Conservation (phyloP, 2,797 vertebrate genomes). For the Sarcophilus harrisii region DNA sequence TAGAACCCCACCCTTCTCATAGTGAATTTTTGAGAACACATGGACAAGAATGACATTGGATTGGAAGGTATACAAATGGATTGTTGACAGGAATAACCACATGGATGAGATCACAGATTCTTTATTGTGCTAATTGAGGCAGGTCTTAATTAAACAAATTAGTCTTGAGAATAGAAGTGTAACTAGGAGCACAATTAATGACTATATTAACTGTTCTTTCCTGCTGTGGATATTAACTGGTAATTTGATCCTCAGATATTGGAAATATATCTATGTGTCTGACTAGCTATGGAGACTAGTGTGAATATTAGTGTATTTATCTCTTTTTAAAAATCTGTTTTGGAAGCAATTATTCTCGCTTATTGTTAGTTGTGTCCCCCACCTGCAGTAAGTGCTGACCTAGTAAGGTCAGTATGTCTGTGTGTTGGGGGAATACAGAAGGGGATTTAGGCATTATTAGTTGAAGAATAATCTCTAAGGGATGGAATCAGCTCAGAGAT, state of each 20-base stretch:
- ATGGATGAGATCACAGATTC: background rate
- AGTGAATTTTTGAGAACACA: background rate
- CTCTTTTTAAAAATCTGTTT: background rate
- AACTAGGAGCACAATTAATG: background rate
- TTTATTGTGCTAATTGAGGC: background rate
- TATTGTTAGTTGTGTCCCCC: background rate
- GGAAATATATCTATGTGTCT: accelerated
- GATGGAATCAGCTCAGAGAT: background rate
- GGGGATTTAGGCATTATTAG: background rate
- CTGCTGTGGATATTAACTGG: background rate
- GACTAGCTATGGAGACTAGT: background rate
- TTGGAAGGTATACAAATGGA: background rate
- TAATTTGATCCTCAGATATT: background rate
- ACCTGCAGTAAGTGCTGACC: background rate
- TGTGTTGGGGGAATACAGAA: background rate
- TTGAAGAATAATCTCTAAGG: background rate
- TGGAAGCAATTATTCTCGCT: background rate
- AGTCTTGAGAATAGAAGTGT: background rate
- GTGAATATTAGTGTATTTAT: too few species aligned
- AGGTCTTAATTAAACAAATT: background rate
- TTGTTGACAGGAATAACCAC: background rate
- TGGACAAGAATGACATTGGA: background rate
- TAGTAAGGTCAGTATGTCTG: background rate
- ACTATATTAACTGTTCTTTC: background rate
- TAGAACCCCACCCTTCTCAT: background rate